Percentiles rank a stretch among this genome's conserved stretches.
phyloP scores from a whole-genome alignment of 2,113 vertebrate genomes.

The Sinocyclocheilus maitianheensis region DNA sequence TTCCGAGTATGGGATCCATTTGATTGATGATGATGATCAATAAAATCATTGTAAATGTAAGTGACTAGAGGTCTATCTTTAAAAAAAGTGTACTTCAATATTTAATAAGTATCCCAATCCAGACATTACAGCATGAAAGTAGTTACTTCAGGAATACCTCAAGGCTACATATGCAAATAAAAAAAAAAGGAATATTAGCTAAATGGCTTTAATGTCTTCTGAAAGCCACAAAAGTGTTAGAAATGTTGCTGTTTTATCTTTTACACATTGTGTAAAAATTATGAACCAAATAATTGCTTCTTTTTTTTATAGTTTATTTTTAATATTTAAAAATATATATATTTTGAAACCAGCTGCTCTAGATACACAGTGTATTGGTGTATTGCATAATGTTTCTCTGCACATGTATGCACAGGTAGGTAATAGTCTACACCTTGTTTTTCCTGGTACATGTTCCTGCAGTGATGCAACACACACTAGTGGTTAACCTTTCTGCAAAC shows the following conservation, averaged over 20 bases:
- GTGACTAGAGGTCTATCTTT: not conserved
- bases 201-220: not conserved
- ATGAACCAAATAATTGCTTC: no score
- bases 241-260: not conserved
- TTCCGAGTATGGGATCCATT: not conserved
- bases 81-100: not conserved
- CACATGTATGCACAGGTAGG: not conserved
- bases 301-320: no score
- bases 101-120: not conserved
- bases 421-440: not conserved
- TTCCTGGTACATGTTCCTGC: not conserved
- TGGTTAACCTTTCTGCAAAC: not conserved
- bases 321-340: no score
- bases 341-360: not conserved
- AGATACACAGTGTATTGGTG: not conserved
- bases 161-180: not conserved
- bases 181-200: not conserved
- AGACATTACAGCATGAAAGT: not conserved
- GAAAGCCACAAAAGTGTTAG: not conserved
- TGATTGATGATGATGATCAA: not conserved
- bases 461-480: not conserved
- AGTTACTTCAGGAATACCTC: not conserved
- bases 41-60: not conserved
- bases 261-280: not conserved
- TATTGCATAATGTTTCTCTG: not conserved